Evolutionary conservation across 30 jellyfish, hydroid and myxozoan genomes (phyloP).

Genomic region (Cassiopea xamachana): DNA sequence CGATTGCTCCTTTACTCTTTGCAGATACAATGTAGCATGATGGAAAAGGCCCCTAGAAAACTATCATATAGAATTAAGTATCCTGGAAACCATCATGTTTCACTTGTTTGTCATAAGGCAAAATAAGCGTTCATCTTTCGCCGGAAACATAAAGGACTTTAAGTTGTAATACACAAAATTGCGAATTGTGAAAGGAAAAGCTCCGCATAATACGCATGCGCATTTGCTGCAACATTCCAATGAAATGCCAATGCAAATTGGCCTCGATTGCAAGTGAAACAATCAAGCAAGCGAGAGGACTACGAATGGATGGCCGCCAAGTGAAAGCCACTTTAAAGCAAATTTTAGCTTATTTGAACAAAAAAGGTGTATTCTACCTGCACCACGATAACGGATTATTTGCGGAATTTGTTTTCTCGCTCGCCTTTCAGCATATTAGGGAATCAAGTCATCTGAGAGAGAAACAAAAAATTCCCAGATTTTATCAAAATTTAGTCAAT

Average conservation of each 20-base stretch:
- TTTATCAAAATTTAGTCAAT: no score
- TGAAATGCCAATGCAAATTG: conserved; percentile 71
- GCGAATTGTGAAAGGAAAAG: conserved; percentile 7
- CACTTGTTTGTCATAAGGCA: not conserved
- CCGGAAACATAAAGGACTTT: not conserved
- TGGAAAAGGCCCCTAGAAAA: not conserved
- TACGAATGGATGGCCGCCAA: no score
- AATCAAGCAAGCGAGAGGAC: not conserved
- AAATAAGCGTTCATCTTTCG: not conserved
- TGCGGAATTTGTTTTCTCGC: no score
- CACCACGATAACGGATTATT: no score
- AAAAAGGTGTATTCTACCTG: no score
- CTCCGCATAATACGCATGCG: conserved; percentile 76
- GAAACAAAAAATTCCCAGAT: no score
- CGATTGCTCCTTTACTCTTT: not conserved
- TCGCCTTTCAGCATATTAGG: no score
- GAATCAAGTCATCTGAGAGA: no score
- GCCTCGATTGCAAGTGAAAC: conserved; percentile 34
- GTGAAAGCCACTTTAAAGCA: no score
- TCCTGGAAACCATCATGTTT: not conserved
- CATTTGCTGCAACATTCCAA: conserved; percentile 50
- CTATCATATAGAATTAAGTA: not conserved
- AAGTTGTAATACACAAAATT: conserved; percentile 1
- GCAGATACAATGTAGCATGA: not conserved
- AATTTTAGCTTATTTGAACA: no score